Conservation (phyloP, 37 sponge, comb jelly and placozoan genomes). For the Petrosia ficiformis region DNA sequence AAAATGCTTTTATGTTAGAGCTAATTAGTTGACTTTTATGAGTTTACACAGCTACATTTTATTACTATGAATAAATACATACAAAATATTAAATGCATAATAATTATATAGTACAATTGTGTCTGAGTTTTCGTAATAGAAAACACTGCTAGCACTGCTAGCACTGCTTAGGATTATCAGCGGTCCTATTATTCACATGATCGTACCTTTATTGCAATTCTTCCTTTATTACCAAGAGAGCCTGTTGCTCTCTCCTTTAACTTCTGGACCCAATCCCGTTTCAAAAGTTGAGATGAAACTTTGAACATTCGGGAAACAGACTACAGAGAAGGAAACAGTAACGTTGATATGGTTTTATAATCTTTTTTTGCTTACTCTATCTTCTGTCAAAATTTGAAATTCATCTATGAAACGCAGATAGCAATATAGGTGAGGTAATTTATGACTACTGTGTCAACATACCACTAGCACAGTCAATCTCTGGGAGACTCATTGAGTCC, state of each 20-base stretch:
- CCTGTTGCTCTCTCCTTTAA: slow-evolving; percentile 43
- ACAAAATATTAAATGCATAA: no score
- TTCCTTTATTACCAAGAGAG: slow-evolving; percentile 14
- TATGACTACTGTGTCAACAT: neutral
- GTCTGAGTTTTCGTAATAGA: no score
- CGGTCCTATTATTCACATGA: no score
- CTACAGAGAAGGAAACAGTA: slow-evolving; percentile 9
- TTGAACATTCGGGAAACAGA: slow-evolving; percentile 13
- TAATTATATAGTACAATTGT: no score
- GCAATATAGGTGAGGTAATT: neutral
- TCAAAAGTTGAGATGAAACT: neutral
- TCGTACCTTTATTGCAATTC: slow-evolving; percentile 19
- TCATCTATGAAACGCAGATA: slow-evolving; percentile 17
- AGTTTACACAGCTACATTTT: no score
- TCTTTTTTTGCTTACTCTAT: slow-evolving; percentile 14
- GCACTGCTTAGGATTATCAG: no score
- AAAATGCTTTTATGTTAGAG: no score
- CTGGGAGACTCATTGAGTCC: slow-evolving; percentile 32
- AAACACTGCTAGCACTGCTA: no score
- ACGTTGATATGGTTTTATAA: neutral
- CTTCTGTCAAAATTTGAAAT: slow-evolving; percentile 10
- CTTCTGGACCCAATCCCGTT: slow-evolving; percentile 32
- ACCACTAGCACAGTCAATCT: slow-evolving; percentile 54
- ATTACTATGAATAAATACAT: no score
- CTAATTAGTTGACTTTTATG: no score